Evolutionary conservation across 2,113 vertebrate genomes (phyloP), one percentile per base, ranked within the genome.

Genomic region (Pseudolaguvia tuberculata): DNA sequence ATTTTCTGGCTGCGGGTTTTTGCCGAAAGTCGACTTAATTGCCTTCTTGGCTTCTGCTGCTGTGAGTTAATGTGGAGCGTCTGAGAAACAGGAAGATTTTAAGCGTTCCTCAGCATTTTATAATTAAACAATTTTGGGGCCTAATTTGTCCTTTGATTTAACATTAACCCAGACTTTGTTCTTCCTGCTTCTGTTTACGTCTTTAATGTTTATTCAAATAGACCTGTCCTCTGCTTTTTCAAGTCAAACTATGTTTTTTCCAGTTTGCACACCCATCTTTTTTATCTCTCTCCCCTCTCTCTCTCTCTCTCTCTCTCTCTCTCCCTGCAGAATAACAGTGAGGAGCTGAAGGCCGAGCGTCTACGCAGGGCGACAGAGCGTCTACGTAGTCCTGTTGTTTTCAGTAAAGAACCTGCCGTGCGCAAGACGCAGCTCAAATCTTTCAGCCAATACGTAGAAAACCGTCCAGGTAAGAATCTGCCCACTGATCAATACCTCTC

Each of bases 361-460:
- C 88, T 93, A 83, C 95, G 94, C 84, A 93, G 92, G 87, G 91
- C 93, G n/a, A 88, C 94, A 5, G 95, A 98, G 82, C 88, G 91
- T 80, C 90, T 98, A 85, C 92, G 93, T 74, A 95, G 90, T 88
- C 96, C 96, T 0, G 94, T 97, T 45, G 92, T 97, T 78, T 98
- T 99, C 89, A 93, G 89, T 88, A 97, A 96, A 86, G 97, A 99
- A 80, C 93, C 95, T 11, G 81, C 95, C 1, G 89, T 99, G 86
- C 94, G 95, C 81, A 98, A 97, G 90, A 99, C 96, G 27, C 96
- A 97, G 86, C 94, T 98, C 53, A 94, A 98, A 88, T 99, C 96
- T 78, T 99, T 97, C 90, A 98, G 96, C 90, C 96, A 99, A 80
- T 98, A 95, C 65, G 93, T 99, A 87, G 97, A 98, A 87, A 94